Percentiles rank a stretch among this genome's conserved stretches.
Evolutionary conservation across 2,113 vertebrate genomes (phyloP).

Genomic region (Lucifuga dentata): DNA sequence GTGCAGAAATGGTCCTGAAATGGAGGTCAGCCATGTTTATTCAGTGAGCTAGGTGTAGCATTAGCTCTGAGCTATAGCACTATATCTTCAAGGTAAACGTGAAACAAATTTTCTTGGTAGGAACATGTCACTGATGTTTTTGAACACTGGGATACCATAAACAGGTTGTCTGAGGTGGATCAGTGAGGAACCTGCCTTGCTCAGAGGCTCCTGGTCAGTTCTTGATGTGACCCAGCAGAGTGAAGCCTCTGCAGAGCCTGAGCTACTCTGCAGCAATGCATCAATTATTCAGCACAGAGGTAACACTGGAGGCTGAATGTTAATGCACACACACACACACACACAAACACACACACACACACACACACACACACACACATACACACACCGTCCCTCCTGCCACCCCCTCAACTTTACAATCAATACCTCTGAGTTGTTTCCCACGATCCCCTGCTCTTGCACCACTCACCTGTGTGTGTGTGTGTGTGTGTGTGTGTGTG

Average conservation of each 20-base stretch:
- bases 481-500: not conserved
- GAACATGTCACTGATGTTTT: no score
- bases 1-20: no score
- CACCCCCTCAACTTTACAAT: slow-evolving; percentile 14
- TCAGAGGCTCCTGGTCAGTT: not conserved
- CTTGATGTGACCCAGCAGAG: no score
- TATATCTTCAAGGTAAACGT: no score
- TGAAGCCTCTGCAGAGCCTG: not conserved
- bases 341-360: not conserved
- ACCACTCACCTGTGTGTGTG: not conserved
- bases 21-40: no score
- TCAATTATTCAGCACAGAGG: not conserved
- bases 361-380: not conserved
- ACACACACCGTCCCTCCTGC: not conserved
- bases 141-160: not conserved
- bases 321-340: not conserved
- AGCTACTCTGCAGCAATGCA: not conserved
- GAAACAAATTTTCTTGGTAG: no score
- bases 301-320: not conserved
- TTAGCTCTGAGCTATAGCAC: no score
- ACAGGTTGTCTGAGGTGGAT: not conserved
- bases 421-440: slow-evolving; percentile 50
- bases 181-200: not conserved
- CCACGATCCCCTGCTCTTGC: slow-evolving; percentile 56
- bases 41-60: no score